Base-by-base conservation (phyloP, 2,888 invertebrate species). In the Archips xylosteana region DNA sequence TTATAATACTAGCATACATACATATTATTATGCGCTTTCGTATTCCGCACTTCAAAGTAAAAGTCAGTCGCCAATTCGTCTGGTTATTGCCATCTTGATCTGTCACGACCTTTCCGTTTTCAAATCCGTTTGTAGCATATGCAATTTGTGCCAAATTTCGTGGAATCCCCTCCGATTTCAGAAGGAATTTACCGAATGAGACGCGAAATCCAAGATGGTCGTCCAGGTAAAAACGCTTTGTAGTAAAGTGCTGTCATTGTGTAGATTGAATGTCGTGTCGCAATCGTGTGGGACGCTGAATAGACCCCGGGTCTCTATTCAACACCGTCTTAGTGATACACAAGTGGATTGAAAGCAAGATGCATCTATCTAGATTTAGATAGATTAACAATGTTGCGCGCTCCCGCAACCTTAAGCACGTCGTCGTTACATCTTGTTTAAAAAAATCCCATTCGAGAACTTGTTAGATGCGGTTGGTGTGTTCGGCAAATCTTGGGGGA, bases 101-200 rank as follows among this genome's bases (percentile, higher is more conserved):
- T 39, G 36, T 51, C 61, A 13, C 39, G 45, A 51, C 34, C 23
- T 12, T 60, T 63, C 36, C 74, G 66, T 62, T 2, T 69, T 66
- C 73, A 71, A 70, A 66, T 63, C 74, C 59, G 32, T 57, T 75
- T 75, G 72, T 79, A 77, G 79, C 75, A 82, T 78, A 79, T 79
- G 82, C 80, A 79, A 84, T 82, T 88, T 89, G 83, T 81, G 78
- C 80, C 80, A 88, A 89, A 87, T 88, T 82, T 78, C 80, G 75
- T 76, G 75, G 82, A 82, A 82, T 82, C 81, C 76, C 76, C 71
- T 77, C 78, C 79, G 78, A 79, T 77, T 75, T 75, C 79, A 82
- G 84, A 87, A 81, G 80, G 85, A 86, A 89, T 88, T 85, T 82
- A 78, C 78, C 88, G 88, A 91, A 90, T 87, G 85, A 85, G 81